Evolutionary conservation across 2,797 vertebrate genomes (phyloP).

Genomic region (Syngnathus acus): DNA sequence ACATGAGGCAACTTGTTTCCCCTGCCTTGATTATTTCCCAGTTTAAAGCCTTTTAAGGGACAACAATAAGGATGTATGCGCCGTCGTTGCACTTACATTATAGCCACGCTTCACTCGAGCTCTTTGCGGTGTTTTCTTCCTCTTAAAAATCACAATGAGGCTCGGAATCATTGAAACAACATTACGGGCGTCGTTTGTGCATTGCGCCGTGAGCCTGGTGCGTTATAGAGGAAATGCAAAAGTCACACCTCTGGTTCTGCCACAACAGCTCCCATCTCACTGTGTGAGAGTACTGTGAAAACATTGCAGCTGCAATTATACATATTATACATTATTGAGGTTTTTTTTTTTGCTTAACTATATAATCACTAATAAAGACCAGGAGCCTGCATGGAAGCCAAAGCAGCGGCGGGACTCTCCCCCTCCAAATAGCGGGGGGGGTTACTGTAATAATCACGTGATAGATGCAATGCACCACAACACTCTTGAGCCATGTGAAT

Average conservation of each 20-base stretch:
- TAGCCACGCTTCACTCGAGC: background rate
- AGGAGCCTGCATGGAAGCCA: too few species aligned
- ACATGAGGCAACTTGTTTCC: background rate
- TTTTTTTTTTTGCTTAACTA: too few species aligned
- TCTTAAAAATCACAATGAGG: background rate
- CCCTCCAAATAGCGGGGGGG: too few species aligned
- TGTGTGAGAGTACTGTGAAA: background rate
- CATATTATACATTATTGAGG: background rate
- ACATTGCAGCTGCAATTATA: background rate
- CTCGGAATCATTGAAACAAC: background rate
- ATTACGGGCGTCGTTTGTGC: background rate
- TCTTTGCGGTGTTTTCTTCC: background rate
- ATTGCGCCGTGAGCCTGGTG: background rate
- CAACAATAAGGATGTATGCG: background rate
- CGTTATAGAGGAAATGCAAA: background rate
- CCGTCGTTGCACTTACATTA: background rate
- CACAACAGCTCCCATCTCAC: background rate
- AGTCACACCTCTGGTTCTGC: background rate
- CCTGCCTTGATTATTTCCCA: background rate
- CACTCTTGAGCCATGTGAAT: background rate
- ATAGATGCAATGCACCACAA: background rate
- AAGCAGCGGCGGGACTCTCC: too few species aligned
- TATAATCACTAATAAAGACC: too few species aligned
- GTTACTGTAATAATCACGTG: background rate
- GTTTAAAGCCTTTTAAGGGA: background rate